These are phyloP conservation scores for Euura lappo DNA, from an alignment of 1,140 invertebrate genomes.

Conservation along the genomic window DNA sequence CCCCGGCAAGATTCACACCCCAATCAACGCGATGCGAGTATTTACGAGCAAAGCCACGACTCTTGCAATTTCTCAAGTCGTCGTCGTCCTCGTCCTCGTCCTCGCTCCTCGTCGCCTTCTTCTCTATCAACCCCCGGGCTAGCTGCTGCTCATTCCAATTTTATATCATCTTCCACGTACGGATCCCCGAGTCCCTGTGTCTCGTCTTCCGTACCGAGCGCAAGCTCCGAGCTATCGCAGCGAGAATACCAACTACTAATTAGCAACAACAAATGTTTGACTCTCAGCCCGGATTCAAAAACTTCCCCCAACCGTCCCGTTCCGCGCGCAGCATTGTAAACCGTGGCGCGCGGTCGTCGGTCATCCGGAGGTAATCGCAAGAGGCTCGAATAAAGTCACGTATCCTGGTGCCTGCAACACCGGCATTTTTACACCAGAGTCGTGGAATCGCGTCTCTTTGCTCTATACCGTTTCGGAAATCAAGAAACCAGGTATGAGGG, in stretches of 20 bases:
- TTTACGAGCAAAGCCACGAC: slow-evolving; percentile 35
- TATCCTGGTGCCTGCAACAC: background rate
- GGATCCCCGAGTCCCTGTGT: background rate
- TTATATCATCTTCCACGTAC: background rate
- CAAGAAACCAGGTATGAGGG: background rate
- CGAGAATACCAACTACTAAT: background rate
- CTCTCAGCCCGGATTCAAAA: background rate
- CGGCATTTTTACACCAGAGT: too few species aligned
- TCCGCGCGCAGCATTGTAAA: background rate
- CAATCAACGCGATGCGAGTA: slow-evolving; percentile 28
- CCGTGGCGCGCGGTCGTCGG: too few species aligned
- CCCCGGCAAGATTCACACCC: slow-evolving; percentile 31
- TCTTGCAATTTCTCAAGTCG: slow-evolving; percentile 41
- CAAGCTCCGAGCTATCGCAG: background rate
- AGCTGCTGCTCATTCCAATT: background rate
- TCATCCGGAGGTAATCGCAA: background rate
- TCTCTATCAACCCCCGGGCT: background rate
- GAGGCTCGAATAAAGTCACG: background rate
- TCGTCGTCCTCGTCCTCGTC: background rate
- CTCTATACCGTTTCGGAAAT: background rate
- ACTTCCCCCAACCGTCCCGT: background rate
- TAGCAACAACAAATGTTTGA: slow-evolving; percentile 5
- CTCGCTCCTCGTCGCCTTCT: background rate
- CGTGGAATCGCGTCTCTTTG: too few species aligned
- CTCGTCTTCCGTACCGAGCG: too few species aligned